Conservation (phyloP, 1,140 invertebrate genomes). For the Trachymyrmex septentrionalis region DNA sequence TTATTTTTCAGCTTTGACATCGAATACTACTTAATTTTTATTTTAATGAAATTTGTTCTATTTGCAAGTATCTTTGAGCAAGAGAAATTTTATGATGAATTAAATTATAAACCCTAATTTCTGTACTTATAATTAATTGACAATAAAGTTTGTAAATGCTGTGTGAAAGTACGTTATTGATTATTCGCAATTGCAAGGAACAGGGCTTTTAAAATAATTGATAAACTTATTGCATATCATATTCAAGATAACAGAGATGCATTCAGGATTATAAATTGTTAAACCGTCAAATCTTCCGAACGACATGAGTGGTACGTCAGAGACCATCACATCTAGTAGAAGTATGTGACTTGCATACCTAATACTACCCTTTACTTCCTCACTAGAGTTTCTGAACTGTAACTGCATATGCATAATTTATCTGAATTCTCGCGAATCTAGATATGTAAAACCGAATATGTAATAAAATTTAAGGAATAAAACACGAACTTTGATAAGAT, state of each 20-base stretch:
- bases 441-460: background rate
- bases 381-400: constrained; percentile 37
- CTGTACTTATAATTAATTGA: constrained; percentile 6
- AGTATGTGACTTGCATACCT: constrained; percentile 52
- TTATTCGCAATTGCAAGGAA: background rate
- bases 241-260: constrained; percentile 13
- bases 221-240: constrained; percentile 15
- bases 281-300: constrained; percentile 51
- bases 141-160: background rate
- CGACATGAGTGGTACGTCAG: constrained; percentile 40
- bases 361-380: constrained; percentile 21
- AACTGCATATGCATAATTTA: constrained; percentile 32
- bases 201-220: background rate
- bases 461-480: constrained; percentile 22
- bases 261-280: constrained; percentile 44
- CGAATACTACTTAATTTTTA: background rate
- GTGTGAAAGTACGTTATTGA: background rate
- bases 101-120: constrained; percentile 20
- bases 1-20: background rate
- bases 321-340: constrained; percentile 39
- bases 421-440: constrained; percentile 12
- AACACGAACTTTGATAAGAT: constrained; percentile 2
- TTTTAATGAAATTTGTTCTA: background rate
- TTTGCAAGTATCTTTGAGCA: background rate
- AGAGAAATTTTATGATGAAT: background rate